phyloP scores from a whole-genome alignment of 2,113 vertebrate species.

The Halcyon senegalensis region DNA sequence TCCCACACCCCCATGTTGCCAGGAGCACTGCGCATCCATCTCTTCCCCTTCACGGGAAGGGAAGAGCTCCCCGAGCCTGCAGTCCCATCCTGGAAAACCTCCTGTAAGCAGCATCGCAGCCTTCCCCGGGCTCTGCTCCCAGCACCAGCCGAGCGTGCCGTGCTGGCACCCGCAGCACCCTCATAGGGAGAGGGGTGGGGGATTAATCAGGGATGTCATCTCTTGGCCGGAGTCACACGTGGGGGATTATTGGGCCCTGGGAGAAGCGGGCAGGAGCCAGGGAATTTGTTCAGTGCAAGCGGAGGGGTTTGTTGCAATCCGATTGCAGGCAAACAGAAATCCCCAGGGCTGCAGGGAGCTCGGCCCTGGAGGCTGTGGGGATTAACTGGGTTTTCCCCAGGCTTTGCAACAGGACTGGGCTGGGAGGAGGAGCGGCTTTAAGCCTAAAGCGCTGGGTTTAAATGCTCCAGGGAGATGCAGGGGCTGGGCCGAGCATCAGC shows the following conservation, averaged over 20 bases:
- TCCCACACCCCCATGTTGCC: fast-evolving
- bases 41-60: neutral
- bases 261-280: neutral
- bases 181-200: neutral
- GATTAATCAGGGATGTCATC: neutral
- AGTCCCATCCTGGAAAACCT: neutral
- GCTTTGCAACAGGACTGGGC: neutral
- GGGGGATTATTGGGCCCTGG: neutral
- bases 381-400: slow-evolving; percentile 27
- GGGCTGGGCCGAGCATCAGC: neutral
- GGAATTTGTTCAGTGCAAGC: neutral
- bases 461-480: neutral
- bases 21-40: fast-evolving
- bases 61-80: neutral
- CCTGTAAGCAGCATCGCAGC: neutral
- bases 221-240: neutral
- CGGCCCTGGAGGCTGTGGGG: neutral
- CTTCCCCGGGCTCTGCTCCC: neutral
- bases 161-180: neutral
- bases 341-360: neutral
- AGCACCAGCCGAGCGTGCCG: fast-evolving
- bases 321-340: slow-evolving; percentile 16
- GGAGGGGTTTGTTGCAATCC: slow-evolving; percentile 6
- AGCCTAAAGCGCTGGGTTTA: neutral
- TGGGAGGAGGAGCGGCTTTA: neutral